phyloP scores from a whole-genome alignment of 1,140 invertebrate species.

The Apis mellifera region DNA sequence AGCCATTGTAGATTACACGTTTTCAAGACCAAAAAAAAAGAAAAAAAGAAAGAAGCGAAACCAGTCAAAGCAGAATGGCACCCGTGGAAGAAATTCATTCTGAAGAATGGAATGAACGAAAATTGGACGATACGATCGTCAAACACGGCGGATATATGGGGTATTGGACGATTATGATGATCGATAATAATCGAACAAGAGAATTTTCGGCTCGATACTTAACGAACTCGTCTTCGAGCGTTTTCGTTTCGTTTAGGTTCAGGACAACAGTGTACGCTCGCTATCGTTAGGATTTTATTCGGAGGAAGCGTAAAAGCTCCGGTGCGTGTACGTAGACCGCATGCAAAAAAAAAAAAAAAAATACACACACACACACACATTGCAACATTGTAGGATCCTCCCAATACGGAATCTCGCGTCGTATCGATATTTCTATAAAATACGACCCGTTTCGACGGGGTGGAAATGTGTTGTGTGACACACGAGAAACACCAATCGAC shows the following conservation, averaged over 20 bases:
- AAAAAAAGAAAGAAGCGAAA: constrained; percentile 13
- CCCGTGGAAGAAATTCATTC: background rate
- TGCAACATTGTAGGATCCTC: constrained; percentile 50
- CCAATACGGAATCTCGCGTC: constrained; percentile 38
- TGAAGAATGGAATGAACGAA: background rate
- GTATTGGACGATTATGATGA: background rate
- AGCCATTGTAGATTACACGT: background rate
- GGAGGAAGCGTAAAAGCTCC: constrained; percentile 32
- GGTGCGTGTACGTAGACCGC: constrained; percentile 48
- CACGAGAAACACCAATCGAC: background rate
- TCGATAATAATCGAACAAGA: background rate
- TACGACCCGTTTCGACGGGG: constrained; percentile 11
- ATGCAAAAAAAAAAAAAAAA: constrained; percentile 17
- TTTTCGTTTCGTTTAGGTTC: constrained; percentile 53
- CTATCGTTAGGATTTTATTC: constrained; percentile 50
- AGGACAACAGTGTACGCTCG: constrained; percentile 53
- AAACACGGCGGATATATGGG: background rate
- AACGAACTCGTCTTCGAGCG: constrained; percentile 35
- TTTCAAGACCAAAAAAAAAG: background rate
- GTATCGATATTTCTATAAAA: constrained; percentile 43
- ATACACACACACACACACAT: too few species aligned
- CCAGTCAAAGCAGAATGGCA: constrained; percentile 31
- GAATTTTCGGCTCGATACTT: constrained; percentile 47
- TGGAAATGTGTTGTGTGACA: constrained; percentile 10
- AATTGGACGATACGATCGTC: constrained; percentile 1